Evolutionary conservation across 2,888 invertebrate species (phyloP), one percentile per base, ranked within the genome.

Genomic region (Merodon equestris): DNA sequence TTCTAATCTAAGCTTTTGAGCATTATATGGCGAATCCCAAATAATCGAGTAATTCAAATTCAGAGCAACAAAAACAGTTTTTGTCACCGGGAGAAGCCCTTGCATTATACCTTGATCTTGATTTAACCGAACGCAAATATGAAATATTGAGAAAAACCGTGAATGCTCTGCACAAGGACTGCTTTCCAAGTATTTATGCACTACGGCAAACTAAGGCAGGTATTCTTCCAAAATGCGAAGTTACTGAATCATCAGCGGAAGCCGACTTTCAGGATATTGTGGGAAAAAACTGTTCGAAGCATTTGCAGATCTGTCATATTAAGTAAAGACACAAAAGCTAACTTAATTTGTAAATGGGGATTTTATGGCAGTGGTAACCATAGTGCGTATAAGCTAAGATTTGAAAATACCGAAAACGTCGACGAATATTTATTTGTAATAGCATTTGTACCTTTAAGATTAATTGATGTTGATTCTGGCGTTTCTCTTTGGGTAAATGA

Each of bases 81-180:
- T 40, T 38, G 54, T 54, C 40, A 12, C 40, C 18, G 4, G 54
- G 18, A 40, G 54, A 17, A 54, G 54, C 40, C 17, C 40, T 54
- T 36, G 12, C 40, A 40, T 40, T 17, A 15, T 54, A 54, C 18
- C 40, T 40, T 54, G 38, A 40, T 10, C 40, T 40, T n/a, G 40
- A 40, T 40, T 40, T 40, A 17, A 54, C 54, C 10, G 54, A 54
- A 40, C 54, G 40, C 1, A n/a, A n/a, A n/a, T n/a, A n/a, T n/a
- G n/a, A n/a, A n/a, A n/a, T n/a, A n/a, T n/a, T n/a, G n/a, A n/a
- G n/a, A n/a, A 57, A 57, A 18, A 57, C 56, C 27, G 56, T 57
- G 17, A 54, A 57, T 18, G 40, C 54, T 19, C 27, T 57, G 56
- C 44, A 53, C 14, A 53, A 53, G 27, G 53, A 53, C 38, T 53